These are phyloP conservation scores for Chrosomus eos DNA, from an alignment of 2,797 vertebrate genomes.

Conservation along the genomic window DNA sequence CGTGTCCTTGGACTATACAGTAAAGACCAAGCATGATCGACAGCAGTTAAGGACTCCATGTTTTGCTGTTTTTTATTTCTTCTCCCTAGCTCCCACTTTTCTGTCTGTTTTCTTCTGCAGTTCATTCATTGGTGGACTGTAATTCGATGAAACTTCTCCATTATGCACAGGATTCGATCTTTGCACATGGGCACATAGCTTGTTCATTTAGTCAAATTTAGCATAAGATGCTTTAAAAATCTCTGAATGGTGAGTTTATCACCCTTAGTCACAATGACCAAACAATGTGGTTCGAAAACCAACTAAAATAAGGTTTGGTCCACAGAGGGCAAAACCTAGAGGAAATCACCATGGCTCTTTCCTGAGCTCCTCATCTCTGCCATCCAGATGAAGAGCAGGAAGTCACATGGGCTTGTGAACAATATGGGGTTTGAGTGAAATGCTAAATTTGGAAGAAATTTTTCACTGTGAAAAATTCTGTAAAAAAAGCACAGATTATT, in stretches of 20 bases:
- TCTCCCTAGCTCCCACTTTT: background rate
- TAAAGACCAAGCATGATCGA: background rate
- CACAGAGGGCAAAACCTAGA: conserved; percentile 50
- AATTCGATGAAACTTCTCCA: background rate
- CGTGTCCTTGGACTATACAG: conserved; percentile 38
- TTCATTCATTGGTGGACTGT: background rate
- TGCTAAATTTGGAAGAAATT: conserved; percentile 38
- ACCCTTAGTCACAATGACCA: background rate
- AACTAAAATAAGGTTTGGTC: background rate
- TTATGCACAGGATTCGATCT: background rate
- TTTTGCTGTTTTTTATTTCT: background rate
- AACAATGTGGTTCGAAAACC: background rate
- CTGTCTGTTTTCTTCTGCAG: background rate
- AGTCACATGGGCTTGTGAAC: conserved; percentile 77
- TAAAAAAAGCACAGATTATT: background rate
- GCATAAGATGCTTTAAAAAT: background rate
- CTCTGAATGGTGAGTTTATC: background rate
- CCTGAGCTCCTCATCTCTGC: conserved; percentile 76
- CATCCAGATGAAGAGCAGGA: conserved; percentile 80
- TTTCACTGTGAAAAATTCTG: background rate
- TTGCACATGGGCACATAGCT: background rate
- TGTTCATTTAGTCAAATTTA: background rate
- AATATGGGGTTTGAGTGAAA: conserved; percentile 70
- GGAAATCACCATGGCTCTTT: conserved; percentile 69
- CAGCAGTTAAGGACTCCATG: background rate